Evolutionary conservation across 2,888 invertebrate species (phyloP), one percentile per base, ranked within the genome.

Genomic region (Uropetala carovei): DNA sequence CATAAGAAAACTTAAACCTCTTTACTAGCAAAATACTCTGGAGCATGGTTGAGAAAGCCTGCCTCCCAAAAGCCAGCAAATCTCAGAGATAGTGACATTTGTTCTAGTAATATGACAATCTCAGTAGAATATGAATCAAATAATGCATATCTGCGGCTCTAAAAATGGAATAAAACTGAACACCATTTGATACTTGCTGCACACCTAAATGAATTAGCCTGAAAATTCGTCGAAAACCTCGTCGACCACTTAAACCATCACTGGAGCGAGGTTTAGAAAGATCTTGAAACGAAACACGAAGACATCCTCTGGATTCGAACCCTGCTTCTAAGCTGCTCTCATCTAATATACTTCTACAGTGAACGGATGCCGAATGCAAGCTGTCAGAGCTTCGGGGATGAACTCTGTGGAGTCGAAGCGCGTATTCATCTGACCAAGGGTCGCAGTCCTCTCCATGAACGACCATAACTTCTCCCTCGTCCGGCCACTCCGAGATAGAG

Each of bases 391-490:
- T 64, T n/a, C 18, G 43, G 27, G 89, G 89, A 8, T 89, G 89
- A 56, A 43, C 43, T 43, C 89, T 60, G 27, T 89, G 89, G n/a
- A 89, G 89, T 43, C 89, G 89, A 13, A 89, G 89, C 64, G 89
- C 64, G 89, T 89, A 89, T 43, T 89, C 89, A 43, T 89, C 89
- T 4, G 89, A 89, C 89, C 89, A 89, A 30, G 89, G 89, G 64
- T 89, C 89, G 43, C 89, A 89, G n/a, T 89, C 89, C 11, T 60
- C 89, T 14, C 64, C 89, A 11, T 16, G 89, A 30, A 89, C 68
- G 56, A 89, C 89, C 5, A 64, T 16, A n/a, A 89, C 89, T 59
- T 89, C 89, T n/a, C 89, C 89, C 30, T 89, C 89, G n/a, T 89
- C 89, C n/a, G 60, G 89, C 64, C 64, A 89, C n/a, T 89, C 89